Evolutionary conservation across 2,113 vertebrate genomes (phyloP).

Genomic region (Halcyon senegalensis): DNA sequence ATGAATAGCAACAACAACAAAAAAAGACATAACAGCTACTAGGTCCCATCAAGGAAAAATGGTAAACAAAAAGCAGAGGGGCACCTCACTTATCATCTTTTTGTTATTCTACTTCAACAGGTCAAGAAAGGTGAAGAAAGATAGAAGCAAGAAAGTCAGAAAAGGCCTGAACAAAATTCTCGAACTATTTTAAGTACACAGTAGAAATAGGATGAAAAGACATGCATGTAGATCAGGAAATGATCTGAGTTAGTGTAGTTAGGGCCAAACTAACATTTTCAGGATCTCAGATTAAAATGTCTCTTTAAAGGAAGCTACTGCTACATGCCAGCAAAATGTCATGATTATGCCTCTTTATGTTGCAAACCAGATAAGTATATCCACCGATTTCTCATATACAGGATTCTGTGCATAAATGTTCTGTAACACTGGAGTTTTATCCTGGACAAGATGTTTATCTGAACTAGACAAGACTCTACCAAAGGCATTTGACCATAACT

Average conservation of each 20-base stretch:
- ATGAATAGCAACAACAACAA: slow-evolving; percentile 55
- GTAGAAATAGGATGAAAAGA: slow-evolving; percentile 77
- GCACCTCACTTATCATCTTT: slow-evolving; percentile 97
- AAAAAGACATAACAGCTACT: slow-evolving; percentile 64
- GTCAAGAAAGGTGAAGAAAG: slow-evolving; percentile 86
- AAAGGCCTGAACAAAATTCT: slow-evolving; percentile 80
- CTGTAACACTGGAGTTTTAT: background rate
- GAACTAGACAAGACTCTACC: background rate
- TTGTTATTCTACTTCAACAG: slow-evolving; percentile 96
- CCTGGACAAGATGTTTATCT: background rate
- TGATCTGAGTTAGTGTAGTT: slow-evolving; percentile 64
- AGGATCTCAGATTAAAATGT: background rate
- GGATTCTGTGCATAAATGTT: background rate
- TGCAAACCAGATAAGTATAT: background rate
- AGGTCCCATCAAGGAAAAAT: slow-evolving; percentile 77
- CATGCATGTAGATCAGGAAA: slow-evolving; percentile 68
- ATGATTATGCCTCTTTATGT: background rate
- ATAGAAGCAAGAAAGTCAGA: slow-evolving; percentile 85
- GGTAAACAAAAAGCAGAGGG: slow-evolving; percentile 81
- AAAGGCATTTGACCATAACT: background rate
- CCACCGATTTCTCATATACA: background rate
- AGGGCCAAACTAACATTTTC: slow-evolving; percentile 59
- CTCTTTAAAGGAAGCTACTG: background rate
- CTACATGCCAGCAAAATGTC: background rate
- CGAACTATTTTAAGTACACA: slow-evolving; percentile 79